Conservation (phyloP, 2,797 vertebrate species). For the Phataginus tetradactyla region DNA sequence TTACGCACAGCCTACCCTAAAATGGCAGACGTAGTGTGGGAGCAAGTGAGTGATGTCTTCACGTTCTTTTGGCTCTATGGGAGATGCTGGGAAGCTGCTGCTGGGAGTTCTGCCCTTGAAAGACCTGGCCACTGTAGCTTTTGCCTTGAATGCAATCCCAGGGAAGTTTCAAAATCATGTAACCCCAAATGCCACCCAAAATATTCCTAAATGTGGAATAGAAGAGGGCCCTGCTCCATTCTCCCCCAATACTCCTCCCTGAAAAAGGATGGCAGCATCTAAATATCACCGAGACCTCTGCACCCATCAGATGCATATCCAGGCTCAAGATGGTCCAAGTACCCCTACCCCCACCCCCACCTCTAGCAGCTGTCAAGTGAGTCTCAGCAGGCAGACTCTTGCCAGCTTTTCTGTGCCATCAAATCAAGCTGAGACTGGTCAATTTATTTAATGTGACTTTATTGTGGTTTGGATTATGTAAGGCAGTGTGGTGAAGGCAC, state of each 20-base stretch:
- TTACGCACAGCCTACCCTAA: neutral
- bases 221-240: neutral
- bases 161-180: neutral
- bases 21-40: neutral
- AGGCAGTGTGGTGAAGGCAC: constrained; percentile 68
- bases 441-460: constrained; percentile 71
- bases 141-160: neutral
- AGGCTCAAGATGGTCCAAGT: neutral
- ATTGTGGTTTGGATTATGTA: constrained; percentile 74
- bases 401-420: neutral
- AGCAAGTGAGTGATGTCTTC: neutral
- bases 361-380: neutral
- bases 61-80: neutral
- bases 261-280: neutral
- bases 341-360: neutral
- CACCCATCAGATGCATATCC: neutral
- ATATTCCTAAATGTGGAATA: neutral
- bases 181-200: neutral
- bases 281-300: neutral
- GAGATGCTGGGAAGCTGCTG: neutral
- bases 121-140: neutral
- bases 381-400: neutral
- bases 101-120: neutral
- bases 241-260: neutral
- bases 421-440: constrained; percentile 43